Base-by-base conservation (phyloP, 23 tunicate species). In the Trididemnum nubilum region DNA sequence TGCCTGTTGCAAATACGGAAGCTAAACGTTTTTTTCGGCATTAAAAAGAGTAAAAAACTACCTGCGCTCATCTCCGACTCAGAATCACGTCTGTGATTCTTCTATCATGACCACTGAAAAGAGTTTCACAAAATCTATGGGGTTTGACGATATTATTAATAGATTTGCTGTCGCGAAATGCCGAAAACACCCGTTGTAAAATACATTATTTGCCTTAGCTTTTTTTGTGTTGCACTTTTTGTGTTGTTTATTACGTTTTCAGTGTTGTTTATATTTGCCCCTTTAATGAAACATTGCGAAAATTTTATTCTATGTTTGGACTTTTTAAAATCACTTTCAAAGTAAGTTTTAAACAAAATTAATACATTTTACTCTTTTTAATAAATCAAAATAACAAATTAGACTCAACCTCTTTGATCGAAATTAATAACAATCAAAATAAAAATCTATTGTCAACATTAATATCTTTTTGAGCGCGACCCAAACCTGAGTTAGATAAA, bases 1-100 rank as follows among this genome's bases (percentile, higher is more conserved):
- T 63, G 69, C 69, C 69, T 63, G 69, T 63, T 63, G 69, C 69
- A 63, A 63, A 63, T 63, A 63, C 69, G 69, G 69, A 63, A 63
- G 69, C 27, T 63, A 28, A 63, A 63, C 69, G 69, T 63, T 49
- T 18, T 49, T 49, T 49, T 49, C 57, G 57, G 57, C 57, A 49
- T 49, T 49, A 18, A 49, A 49, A 49, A 49, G 18, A 18, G 57
- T 49, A 49, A 49, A 49, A 49, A 49, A 49, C 18, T 49, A 49
- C 12, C 57, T 49, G 57, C 57, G 57, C 57, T 49, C 57, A 49
- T n/a, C 57, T 18, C 57, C 18, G 57, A 49, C 57, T 12, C 57
- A 49, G 57, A 18, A 49, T 49, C 57, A 49, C 57, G 57, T 49
- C 57, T 49, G 57, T 49, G 57, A 49, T 49, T 49, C 18, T 18